Evolutionary conservation across 2,797 vertebrate genomes (phyloP).

Genomic region (Microcaecilia unicolor): DNA sequence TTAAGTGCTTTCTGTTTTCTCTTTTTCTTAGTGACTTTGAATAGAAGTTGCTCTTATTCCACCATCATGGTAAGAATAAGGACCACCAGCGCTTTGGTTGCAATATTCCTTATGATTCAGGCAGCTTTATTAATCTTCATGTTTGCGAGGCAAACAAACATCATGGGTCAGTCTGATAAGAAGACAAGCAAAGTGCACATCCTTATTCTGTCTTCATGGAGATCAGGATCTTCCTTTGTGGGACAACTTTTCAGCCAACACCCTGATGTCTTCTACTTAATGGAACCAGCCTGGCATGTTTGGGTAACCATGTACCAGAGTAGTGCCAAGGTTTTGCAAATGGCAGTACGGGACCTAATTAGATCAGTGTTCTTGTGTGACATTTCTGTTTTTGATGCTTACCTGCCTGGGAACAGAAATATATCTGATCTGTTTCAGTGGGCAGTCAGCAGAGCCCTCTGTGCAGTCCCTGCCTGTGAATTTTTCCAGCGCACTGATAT

Average conservation of each 20-base stretch:
- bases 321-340: slow-evolving; percentile 52
- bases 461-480: slow-evolving; percentile 74
- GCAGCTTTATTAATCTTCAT: slow-evolving; percentile 68
- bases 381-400: slow-evolving; percentile 75
- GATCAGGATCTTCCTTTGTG: slow-evolving; percentile 88
- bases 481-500: slow-evolving; percentile 57
- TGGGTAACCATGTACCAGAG: slow-evolving; percentile 60
- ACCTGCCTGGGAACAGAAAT: slow-evolving; percentile 65
- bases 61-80: slow-evolving; percentile 46
- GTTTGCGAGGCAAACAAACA: slow-evolving; percentile 50
- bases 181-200: slow-evolving; percentile 65
- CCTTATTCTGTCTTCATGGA: slow-evolving; percentile 86
- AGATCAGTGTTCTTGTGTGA: slow-evolving; percentile 75
- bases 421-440: slow-evolving; percentile 81
- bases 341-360: slow-evolving; percentile 71
- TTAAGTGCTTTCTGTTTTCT: slow-evolving; percentile 5
- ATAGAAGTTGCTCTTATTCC: neutral
- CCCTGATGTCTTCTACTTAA: slow-evolving; percentile 85
- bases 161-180: slow-evolving; percentile 13
- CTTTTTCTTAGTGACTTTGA: slow-evolving; percentile 15
- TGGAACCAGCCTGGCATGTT: slow-evolving; percentile 85
- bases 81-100: slow-evolving; percentile 38
- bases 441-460: slow-evolving; percentile 80
- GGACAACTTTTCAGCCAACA: slow-evolving; percentile 93
- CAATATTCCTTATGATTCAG: slow-evolving; percentile 62